phyloP scores from a whole-genome alignment of 2,113 vertebrate genomes.

The Pyxicephalus adspersus region DNA sequence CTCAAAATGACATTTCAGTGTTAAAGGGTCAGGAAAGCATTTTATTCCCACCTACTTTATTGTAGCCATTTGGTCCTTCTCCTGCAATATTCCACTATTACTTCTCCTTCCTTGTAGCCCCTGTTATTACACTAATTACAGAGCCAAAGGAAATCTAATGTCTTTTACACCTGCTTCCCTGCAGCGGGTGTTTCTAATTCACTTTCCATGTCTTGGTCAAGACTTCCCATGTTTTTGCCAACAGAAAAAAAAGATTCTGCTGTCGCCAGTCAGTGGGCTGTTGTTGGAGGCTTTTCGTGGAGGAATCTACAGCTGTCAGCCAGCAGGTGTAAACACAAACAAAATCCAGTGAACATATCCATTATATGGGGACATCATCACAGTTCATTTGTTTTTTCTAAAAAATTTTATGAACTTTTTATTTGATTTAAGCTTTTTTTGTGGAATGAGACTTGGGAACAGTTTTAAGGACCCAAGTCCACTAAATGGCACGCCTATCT shows the following conservation, averaged over 20 bases:
- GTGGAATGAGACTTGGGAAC: no score
- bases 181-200: slow-evolving; percentile 43
- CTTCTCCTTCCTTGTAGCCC: neutral
- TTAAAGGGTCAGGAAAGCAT: neutral
- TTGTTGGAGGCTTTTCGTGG: slow-evolving; percentile 8
- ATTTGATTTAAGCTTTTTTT: no score
- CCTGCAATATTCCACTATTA: neutral
- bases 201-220: slow-evolving; percentile 46
- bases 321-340: slow-evolving; percentile 54
- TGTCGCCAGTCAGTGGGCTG: slow-evolving; percentile 11
- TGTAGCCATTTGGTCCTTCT: neutral
- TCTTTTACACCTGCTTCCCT: slow-evolving; percentile 44
- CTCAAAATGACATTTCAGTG: neutral
- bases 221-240: slow-evolving; percentile 23
- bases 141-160: slow-evolving; percentile 26
- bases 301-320: slow-evolving; percentile 35
- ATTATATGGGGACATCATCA: neutral
- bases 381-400: no score
- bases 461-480: no score
- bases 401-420: no score
- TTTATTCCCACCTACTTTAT: neutral
- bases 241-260: slow-evolving; percentile 14
- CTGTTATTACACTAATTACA: slow-evolving; percentile 1
- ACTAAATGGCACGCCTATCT: no score
- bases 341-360: neutral